A percentile compares a stretch with the other conserved stretches of the same genome.
phyloP scores from a whole-genome alignment of 2,113 vertebrate genomes.

The Sarotherodon lohbergeri region DNA sequence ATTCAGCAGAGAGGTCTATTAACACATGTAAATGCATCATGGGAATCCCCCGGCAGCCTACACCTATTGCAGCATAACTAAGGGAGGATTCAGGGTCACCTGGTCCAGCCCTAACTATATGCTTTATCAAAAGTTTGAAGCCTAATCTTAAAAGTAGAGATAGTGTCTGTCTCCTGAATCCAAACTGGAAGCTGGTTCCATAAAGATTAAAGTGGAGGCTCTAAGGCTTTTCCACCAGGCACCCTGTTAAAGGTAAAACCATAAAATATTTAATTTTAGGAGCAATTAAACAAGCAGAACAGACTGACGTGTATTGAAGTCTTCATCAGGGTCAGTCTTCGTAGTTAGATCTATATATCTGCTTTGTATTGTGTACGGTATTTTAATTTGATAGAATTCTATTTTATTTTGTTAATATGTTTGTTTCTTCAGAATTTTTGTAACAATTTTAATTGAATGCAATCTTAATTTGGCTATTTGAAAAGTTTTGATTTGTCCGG shows the following conservation, averaged over 20 bases:
- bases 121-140: not conserved
- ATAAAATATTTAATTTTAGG: not conserved
- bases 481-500: not conserved
- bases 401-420: not conserved
- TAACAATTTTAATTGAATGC: not conserved
- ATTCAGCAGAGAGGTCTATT: too few species aligned
- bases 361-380: accelerated
- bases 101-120: not conserved
- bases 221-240: not conserved
- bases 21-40: too few species aligned
- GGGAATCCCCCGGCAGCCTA: accelerated
- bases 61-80: accelerated
- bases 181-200: too few species aligned
- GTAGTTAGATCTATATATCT: not conserved
- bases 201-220: not conserved
- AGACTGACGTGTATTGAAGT: not conserved
- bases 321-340: not conserved
- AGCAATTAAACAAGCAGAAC: not conserved
- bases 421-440: not conserved
- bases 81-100: not conserved
- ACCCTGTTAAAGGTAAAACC: accelerated
- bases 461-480: not conserved
- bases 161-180: too few species aligned
- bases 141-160: too few species aligned
- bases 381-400: not conserved